Evolutionary conservation across 2,888 invertebrate genomes (phyloP).

Genomic region (Abrostola tripartita): DNA sequence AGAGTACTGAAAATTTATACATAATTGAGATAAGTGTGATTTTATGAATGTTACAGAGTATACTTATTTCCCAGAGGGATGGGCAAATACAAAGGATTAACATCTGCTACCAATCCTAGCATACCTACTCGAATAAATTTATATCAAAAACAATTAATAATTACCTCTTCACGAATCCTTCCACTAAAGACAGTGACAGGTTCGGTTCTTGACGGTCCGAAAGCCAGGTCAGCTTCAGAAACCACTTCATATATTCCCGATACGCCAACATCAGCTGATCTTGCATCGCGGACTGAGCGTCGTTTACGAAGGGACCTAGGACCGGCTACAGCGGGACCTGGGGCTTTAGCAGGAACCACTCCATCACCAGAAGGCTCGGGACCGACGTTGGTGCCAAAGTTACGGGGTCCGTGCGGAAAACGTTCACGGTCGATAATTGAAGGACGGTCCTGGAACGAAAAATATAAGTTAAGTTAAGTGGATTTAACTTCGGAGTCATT

Average conservation of each 20-base stretch:
- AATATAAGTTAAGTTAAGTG: background rate
- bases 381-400: constrained; percentile 84
- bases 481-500: no score
- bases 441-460: constrained; percentile 81
- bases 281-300: constrained; percentile 91
- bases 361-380: constrained; percentile 74
- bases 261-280: constrained; percentile 96
- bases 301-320: constrained; percentile 89
- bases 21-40: no score
- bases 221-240: constrained; percentile 96
- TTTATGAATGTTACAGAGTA: no score
- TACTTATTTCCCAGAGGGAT: no score
- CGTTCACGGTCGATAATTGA: constrained; percentile 89
- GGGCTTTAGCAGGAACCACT: constrained; percentile 84
- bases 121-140: background rate
- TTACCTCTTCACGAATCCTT: constrained; percentile 93
- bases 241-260: constrained; percentile 97
- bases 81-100: no score
- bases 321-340: constrained; percentile 87
- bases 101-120: background rate
- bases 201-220: constrained; percentile 93
- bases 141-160: background rate
- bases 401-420: constrained; percentile 94
- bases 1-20: no score
- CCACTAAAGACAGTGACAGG: constrained; percentile 96